Conservation (phyloP, 2,113 vertebrate genomes). For the Ivindomyrus marchei region DNA sequence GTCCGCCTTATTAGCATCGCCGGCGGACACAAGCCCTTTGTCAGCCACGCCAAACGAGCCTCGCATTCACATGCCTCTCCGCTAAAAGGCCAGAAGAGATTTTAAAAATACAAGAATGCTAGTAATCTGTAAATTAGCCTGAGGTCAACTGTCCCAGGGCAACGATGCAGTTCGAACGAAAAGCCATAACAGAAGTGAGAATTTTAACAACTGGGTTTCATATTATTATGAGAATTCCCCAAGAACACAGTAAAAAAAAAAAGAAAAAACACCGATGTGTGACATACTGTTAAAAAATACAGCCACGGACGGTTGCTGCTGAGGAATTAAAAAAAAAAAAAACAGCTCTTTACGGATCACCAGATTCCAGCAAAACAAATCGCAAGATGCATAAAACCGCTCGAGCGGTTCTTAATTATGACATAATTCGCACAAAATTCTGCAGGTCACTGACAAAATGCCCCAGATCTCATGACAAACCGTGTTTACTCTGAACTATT, state of each 20-base stretch:
- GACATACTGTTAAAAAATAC: not conserved
- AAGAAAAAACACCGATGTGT: not conserved
- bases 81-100: not conserved
- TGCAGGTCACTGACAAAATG: not conserved
- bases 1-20: slow-evolving; percentile 13
- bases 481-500: not conserved
- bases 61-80: slow-evolving; percentile 2
- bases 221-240: not conserved
- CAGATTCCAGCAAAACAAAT: not conserved
- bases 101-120: not conserved
- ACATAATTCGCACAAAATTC: not conserved
- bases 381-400: not conserved
- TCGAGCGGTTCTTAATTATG: not conserved
- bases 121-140: not conserved
- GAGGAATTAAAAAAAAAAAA: not conserved
- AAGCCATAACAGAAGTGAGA: not conserved
- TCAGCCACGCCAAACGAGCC: not conserved
- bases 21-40: slow-evolving; percentile 28
- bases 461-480: not conserved
- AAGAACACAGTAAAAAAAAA: not conserved
- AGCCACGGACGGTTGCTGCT: not conserved
- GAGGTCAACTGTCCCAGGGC: not conserved
- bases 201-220: not conserved
- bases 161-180: not conserved
- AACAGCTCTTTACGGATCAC: not conserved